A percentile compares a stretch with the other conserved stretches of the same genome.
These are phyloP conservation scores for Lagenorhynchus albirostris DNA, from an alignment of 2,113 vertebrate species.

Conservation along the genomic window DNA sequence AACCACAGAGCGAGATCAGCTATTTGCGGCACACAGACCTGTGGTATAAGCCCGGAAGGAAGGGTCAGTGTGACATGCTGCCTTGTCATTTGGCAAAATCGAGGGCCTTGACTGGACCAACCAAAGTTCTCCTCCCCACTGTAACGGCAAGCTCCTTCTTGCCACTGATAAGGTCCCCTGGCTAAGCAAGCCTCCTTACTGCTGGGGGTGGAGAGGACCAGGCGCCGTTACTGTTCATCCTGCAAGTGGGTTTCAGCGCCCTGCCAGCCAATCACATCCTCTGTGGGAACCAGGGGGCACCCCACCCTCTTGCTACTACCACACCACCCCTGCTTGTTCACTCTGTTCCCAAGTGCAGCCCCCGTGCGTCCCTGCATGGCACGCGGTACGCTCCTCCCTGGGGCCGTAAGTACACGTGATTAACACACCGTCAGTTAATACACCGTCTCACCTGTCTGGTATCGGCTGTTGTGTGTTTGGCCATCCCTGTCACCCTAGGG, in stretches of 20 bases:
- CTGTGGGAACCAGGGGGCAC: not conserved
- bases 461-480: not conserved
- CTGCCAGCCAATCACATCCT: not conserved
- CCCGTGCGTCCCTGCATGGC: accelerated
- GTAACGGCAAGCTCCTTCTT: no score
- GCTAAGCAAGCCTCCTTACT: not conserved
- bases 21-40: accelerated
- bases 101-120: accelerated
- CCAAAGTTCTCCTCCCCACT: not conserved
- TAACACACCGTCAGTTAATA: no score
- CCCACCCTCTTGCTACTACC: not conserved
- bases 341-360: not conserved
- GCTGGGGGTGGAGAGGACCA: no score
- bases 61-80: not conserved
- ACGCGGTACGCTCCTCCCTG: accelerated
- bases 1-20: not conserved
- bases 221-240: not conserved
- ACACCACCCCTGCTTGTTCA: not conserved
- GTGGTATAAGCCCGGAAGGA: not conserved
- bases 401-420: not conserved
- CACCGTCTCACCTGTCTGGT: not conserved
- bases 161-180: not conserved
- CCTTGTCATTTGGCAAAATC: not conserved
- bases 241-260: not conserved
- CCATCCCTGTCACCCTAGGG: not conserved